Conservation (phyloP, 2,797 vertebrate genomes). For the Adelosebastes latens region DNA sequence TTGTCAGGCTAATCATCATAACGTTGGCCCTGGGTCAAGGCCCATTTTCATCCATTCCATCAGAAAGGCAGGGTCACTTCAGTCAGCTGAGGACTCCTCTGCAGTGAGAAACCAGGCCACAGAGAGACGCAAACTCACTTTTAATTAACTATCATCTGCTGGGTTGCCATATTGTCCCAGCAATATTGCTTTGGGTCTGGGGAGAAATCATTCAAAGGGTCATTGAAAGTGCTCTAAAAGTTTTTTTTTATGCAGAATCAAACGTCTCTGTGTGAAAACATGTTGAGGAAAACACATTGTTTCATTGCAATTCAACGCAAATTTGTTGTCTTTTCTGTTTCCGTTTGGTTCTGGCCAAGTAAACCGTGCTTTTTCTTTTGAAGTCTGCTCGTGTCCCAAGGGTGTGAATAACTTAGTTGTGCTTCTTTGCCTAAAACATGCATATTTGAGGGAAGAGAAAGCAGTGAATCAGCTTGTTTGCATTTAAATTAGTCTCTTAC, state of each 20-base stretch:
- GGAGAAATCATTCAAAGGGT: constrained; percentile 35
- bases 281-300: constrained; percentile 27
- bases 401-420: constrained; percentile 68
- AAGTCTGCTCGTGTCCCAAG: constrained; percentile 67
- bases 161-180: constrained; percentile 7
- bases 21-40: constrained; percentile 63
- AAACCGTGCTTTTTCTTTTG: constrained; percentile 61
- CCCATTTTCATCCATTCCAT: constrained; percentile 57
- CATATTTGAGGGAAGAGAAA: constrained; percentile 61
- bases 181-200: constrained; percentile 16
- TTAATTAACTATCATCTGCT: constrained; percentile 55
- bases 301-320: constrained; percentile 38
- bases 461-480: constrained; percentile 71
- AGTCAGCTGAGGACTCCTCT: constrained; percentile 41
- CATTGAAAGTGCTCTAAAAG: constrained; percentile 36
- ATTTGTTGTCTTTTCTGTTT: constrained; percentile 45
- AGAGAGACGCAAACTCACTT: constrained; percentile 37
- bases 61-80: constrained; percentile 47
- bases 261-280: constrained; percentile 23
- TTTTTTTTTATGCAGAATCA: constrained; percentile 15
- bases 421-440: constrained; percentile 64
- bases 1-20: constrained; percentile 74
- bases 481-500: constrained; percentile 63
- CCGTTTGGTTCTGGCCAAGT: constrained; percentile 34
- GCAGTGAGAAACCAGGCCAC: constrained; percentile 38